These are phyloP conservation scores for Allobates femoralis DNA, from an alignment of 2,797 vertebrate species.

Conservation along the genomic window DNA sequence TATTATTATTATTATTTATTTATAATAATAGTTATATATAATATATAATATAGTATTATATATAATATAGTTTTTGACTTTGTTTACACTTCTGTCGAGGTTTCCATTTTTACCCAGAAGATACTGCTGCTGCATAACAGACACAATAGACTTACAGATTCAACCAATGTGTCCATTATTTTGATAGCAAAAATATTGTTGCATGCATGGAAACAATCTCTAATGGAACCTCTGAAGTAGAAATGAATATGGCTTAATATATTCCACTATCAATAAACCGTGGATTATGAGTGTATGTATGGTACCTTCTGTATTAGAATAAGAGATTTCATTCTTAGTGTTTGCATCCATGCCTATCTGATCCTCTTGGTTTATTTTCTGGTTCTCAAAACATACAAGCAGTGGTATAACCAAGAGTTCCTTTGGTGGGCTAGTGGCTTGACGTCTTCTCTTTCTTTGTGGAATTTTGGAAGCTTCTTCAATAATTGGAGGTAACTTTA, in stretches of 20 bases:
- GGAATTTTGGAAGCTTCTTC: constrained; percentile 61
- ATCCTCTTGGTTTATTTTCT: constrained; percentile 58
- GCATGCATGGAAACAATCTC: not conserved
- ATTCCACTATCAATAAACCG: not conserved
- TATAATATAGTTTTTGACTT: no score
- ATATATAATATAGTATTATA: no score
- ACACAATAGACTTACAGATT: not conserved
- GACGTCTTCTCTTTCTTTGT: constrained; percentile 60
- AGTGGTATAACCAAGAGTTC: constrained; percentile 67
- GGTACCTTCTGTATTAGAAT: constrained; percentile 23
- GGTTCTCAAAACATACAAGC: constrained; percentile 66
- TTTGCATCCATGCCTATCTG: not conserved
- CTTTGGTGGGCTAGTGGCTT: constrained; percentile 63
- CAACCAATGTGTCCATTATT: not conserved
- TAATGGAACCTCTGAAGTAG: not conserved
- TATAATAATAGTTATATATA: no score
- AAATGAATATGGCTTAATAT: not conserved
- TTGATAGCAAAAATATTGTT: not conserved
- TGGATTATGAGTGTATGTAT: not conserved
- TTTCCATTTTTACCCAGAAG: not conserved
- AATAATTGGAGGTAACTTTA: constrained; percentile 69
- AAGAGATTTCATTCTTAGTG: not conserved
- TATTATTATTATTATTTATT: no score
- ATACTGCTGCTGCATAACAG: not conserved
- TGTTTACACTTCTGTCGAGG: not conserved